Evolutionary conservation across 2,113 vertebrate genomes (phyloP).

Genomic region (Platichthys stellatus): DNA sequence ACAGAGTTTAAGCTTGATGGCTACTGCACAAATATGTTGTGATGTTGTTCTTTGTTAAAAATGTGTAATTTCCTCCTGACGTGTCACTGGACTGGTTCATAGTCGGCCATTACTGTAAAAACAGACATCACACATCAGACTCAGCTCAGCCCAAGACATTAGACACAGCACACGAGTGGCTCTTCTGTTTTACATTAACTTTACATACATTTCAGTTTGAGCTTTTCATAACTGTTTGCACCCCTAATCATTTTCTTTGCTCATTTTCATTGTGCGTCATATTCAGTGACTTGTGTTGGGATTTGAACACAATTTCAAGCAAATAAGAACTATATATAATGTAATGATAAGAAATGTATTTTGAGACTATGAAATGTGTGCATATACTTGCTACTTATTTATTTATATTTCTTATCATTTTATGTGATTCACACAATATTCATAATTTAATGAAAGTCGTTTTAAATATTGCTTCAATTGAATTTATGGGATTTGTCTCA

Average conservation of each 20-base stretch:
- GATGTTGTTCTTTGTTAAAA: slow-evolving; percentile 64
- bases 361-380: not conserved
- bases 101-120: slow-evolving; percentile 37
- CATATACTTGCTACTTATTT: not conserved
- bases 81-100: slow-evolving; percentile 39
- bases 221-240: slow-evolving; percentile 53
- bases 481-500: not conserved
- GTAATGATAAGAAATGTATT: too few species aligned
- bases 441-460: slow-evolving; percentile 1
- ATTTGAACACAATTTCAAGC: not conserved
- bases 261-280: slow-evolving; percentile 70
- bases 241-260: slow-evolving; percentile 63
- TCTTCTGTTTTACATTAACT: slow-evolving; percentile 24
- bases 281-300: slow-evolving; percentile 29
- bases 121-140: slow-evolving; percentile 17
- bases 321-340: not conserved
- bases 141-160: slow-evolving; percentile 4
- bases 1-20: slow-evolving; percentile 71
- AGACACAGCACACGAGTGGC: not conserved
- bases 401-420: not conserved
- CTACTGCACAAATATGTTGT: slow-evolving; percentile 73
- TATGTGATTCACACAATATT: not conserved
- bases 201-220: slow-evolving; percentile 47
- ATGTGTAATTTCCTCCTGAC: slow-evolving; percentile 54
- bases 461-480: not conserved